These are phyloP conservation scores for Cyrtodaria siliqua DNA, from an alignment of 2,888 invertebrate genomes.

Conservation along the genomic window DNA sequence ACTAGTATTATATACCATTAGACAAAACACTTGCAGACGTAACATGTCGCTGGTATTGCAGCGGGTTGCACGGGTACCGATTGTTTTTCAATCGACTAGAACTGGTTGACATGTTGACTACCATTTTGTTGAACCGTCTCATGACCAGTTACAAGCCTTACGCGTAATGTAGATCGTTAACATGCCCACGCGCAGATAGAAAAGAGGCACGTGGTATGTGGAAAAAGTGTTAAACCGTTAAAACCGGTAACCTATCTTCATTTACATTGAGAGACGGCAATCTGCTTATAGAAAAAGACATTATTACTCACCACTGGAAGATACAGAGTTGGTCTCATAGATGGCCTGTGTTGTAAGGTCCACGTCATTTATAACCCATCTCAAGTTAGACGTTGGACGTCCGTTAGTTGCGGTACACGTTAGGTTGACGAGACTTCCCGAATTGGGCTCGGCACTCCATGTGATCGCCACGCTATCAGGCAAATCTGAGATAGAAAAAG, in stretches of 20 bases:
- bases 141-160: neutral
- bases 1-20: too few relatives aligned
- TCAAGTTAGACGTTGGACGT: constrained; percentile 67
- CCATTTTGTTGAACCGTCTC: too few relatives aligned
- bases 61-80: too few relatives aligned
- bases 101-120: too few relatives aligned
- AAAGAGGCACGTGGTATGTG: neutral
- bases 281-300: neutral
- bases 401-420: constrained; percentile 71
- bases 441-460: constrained; percentile 57
- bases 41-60: too few relatives aligned
- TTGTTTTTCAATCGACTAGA: too few relatives aligned
- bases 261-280: too few relatives aligned
- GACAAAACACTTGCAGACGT: too few relatives aligned
- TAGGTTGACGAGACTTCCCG: constrained; percentile 67
- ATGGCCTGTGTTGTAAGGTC: constrained; percentile 54
- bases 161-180: too few relatives aligned
- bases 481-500: constrained; percentile 53
- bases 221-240: too few relatives aligned
- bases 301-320: constrained; percentile 49
- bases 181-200: neutral
- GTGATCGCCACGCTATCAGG: constrained; percentile 65
- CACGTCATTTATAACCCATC: constrained; percentile 61
- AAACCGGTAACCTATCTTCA: too few relatives aligned
- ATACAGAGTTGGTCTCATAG: constrained; percentile 55